These are phyloP conservation scores for Drosophila siamana DNA, from an alignment of 2,888 invertebrate species.

Conservation along the genomic window DNA sequence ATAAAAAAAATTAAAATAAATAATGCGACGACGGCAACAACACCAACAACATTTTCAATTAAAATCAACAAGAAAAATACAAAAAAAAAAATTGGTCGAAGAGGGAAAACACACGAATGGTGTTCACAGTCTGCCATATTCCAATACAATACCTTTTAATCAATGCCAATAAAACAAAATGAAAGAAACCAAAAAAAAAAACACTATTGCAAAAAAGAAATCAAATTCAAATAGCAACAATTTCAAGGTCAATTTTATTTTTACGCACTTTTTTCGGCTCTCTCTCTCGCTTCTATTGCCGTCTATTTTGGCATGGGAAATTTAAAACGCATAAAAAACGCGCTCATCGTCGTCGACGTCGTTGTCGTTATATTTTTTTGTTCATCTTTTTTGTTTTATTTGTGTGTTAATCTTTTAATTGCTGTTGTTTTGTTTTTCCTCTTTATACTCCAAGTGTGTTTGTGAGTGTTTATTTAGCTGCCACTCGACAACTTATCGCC, in stretches of 20 bases:
- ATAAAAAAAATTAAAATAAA: conserved; percentile 59
- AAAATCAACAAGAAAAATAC: conserved; percentile 35
- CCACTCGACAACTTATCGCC: conserved; percentile 74
- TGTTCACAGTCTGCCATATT: conserved; percentile 13
- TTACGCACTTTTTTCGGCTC: conserved; percentile 66
- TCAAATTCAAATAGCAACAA: conserved; percentile 28
- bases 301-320: conserved; percentile 63
- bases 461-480: conserved; percentile 60
- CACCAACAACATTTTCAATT: conserved; percentile 42
- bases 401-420: conserved; percentile 79
- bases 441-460: conserved; percentile 3
- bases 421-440: conserved; percentile 63
- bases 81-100: conserved; percentile 13
- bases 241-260: conserved; percentile 78
- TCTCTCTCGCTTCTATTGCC: not conserved
- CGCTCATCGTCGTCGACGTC: conserved; percentile 2
- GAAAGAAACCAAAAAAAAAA: conserved; percentile 3
- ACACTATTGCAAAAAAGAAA: conserved; percentile 13
- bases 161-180: conserved; percentile 16
- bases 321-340: conserved; percentile 78
- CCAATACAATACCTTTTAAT: conserved; percentile 37
- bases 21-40: conserved; percentile 43
- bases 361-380: not conserved
- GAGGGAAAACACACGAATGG: conserved; percentile 2
- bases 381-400: conserved; percentile 33